A percentile compares a stretch with the other conserved stretches of the same genome.
Evolutionary conservation across 2,797 vertebrate genomes (phyloP).

Genomic region (Rhinophrynus dorsalis): DNA sequence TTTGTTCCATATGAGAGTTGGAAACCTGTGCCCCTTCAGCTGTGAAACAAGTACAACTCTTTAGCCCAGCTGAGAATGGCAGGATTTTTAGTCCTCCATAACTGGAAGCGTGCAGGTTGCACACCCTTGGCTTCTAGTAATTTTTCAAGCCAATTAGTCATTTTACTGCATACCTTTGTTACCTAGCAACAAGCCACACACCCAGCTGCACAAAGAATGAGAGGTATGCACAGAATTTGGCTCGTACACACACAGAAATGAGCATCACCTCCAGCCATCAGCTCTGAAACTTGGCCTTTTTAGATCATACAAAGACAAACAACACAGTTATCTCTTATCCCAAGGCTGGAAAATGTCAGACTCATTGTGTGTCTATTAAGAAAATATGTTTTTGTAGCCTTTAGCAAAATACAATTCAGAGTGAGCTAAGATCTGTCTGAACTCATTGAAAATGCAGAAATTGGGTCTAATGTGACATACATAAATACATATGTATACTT

Average conservation of each 20-base stretch:
- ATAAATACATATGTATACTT: too few relatives aligned
- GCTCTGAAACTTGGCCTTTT: conserved; percentile 51
- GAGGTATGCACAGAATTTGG: conserved; percentile 60
- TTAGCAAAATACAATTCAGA: conserved; percentile 24
- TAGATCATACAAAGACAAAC: conserved; percentile 16
- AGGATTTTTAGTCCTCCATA: too few relatives aligned
- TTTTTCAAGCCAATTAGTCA: conserved; percentile 20
- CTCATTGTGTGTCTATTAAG: conserved; percentile 13
- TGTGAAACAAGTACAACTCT: too few relatives aligned
- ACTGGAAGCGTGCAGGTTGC: too few relatives aligned
- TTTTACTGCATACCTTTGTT: conserved; percentile 14
- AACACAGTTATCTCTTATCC: conserved; percentile 31
- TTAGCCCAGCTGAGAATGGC: too few relatives aligned
- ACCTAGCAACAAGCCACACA: conserved; percentile 36
- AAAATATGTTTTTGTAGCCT: conserved; percentile 17
- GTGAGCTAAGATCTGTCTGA: not conserved
- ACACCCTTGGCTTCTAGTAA: too few relatives aligned
- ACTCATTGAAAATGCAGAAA: too few relatives aligned
- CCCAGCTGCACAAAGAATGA: conserved; percentile 56
- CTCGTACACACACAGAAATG: conserved; percentile 56
- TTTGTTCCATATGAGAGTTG: too few relatives aligned
- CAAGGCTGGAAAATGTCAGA: conserved; percentile 35
- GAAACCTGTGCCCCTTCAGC: too few relatives aligned
- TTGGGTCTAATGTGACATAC: too few relatives aligned
- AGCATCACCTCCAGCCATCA: conserved; percentile 53